Percentiles rank a stretch among this genome's conserved stretches.
These are phyloP conservation scores for Andrena fulva DNA, from an alignment of 2,888 invertebrate genomes.

Conservation along the genomic window DNA sequence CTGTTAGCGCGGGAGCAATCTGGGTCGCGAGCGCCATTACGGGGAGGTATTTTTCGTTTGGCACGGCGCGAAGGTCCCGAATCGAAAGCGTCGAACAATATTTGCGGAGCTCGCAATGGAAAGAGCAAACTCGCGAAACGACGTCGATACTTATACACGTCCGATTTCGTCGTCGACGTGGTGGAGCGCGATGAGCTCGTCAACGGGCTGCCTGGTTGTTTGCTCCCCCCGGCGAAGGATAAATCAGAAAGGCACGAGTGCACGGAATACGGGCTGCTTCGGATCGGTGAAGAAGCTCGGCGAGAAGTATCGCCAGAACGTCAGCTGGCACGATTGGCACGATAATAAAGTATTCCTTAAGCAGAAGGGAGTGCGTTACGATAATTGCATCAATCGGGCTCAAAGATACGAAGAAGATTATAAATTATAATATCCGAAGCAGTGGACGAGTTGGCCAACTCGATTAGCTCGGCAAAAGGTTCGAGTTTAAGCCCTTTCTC, in stretches of 20 bases:
- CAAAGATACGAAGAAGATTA: not conserved
- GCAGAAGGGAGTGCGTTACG: too few species aligned
- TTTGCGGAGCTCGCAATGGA: conserved; percentile 51
- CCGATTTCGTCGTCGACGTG: conserved; percentile 49
- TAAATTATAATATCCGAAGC: too few species aligned
- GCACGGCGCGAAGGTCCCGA: conserved; percentile 4
- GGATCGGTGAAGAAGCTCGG: not conserved
- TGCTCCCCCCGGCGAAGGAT: conserved; percentile 38
- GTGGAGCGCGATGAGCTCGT: conserved; percentile 49
- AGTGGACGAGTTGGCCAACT: not conserved
- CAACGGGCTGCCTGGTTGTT: conserved; percentile 59
- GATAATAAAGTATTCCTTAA: not conserved
- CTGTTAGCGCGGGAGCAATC: not conserved
- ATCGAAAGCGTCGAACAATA: conserved; percentile 51
- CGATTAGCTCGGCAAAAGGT: not conserved
- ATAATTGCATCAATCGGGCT: not conserved
- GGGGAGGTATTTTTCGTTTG: conserved; percentile 25
- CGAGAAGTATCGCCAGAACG: not conserved
- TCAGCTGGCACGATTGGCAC: not conserved
- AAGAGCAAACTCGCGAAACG: conserved; percentile 59
- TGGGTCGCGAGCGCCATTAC: not conserved
- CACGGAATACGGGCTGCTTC: not conserved
- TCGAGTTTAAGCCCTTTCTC: not conserved
- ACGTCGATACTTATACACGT: conserved; percentile 55
- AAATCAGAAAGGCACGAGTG: conserved; percentile 52